These are phyloP conservation scores for Galeruca laticollis DNA, from an alignment of 2,888 invertebrate species.

Conservation along the genomic window DNA sequence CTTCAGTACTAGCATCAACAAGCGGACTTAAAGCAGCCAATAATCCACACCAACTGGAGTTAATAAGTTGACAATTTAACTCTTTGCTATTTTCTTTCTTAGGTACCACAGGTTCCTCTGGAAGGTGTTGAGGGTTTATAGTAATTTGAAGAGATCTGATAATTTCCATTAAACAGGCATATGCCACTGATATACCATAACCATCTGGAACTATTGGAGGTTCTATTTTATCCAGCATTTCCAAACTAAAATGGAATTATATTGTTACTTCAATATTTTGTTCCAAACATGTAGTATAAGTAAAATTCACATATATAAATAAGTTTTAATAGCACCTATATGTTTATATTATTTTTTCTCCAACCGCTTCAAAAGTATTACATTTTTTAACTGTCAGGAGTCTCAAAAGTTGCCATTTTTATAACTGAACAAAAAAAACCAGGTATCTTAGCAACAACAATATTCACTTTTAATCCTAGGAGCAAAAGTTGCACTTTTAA, in stretches of 20 bases:
- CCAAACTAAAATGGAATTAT: constrained; percentile 76
- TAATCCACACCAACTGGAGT: constrained; percentile 95
- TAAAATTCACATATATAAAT: too few relatives aligned
- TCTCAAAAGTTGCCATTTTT: too few relatives aligned
- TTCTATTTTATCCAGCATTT: constrained; percentile 95
- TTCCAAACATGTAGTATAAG: too few relatives aligned
- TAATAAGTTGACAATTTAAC: constrained; percentile 81
- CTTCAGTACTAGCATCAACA: constrained; percentile 96
- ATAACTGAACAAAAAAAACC: too few relatives aligned
- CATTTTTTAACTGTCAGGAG: too few relatives aligned
- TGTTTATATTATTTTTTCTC: too few relatives aligned
- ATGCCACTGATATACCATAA: constrained; percentile 96
- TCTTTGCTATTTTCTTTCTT: constrained; percentile 66
- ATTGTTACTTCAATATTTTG: background rate
- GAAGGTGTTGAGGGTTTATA: constrained; percentile 71
- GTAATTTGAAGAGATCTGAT: constrained; percentile 86
- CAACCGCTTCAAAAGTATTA: too few relatives aligned
- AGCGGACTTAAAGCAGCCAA: constrained; percentile 91
- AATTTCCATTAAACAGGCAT: constrained; percentile 92
- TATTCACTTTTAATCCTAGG: too few relatives aligned
- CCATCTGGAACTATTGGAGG: constrained; percentile 96
- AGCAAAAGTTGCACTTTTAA: too few relatives aligned
- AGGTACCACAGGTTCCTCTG: constrained; percentile 48
- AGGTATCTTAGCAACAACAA: too few relatives aligned
- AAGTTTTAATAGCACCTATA: too few relatives aligned